phyloP scores from a whole-genome alignment of 2,888 invertebrate species.

The Macaria liturata region DNA sequence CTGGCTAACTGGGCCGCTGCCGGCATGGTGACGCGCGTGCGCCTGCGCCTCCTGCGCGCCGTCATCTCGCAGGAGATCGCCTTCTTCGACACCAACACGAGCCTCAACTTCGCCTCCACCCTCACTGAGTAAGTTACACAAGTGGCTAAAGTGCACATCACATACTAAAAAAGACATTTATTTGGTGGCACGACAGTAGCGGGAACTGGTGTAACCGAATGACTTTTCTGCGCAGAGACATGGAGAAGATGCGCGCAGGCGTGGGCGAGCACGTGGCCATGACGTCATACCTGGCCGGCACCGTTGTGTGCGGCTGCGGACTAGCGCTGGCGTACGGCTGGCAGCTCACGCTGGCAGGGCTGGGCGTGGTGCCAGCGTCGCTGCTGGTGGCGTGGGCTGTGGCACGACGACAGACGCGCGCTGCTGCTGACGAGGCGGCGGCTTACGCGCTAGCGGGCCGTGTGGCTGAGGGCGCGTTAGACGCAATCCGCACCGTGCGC shows the following conservation, averaged over 20 bases:
- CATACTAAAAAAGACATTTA: neutral
- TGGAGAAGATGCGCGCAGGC: slow-evolving; percentile 90
- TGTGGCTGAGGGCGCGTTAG: slow-evolving; percentile 89
- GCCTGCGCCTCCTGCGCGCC: slow-evolving; percentile 83
- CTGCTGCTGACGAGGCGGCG: slow-evolving; percentile 83
- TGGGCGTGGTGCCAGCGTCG: slow-evolving; percentile 86
- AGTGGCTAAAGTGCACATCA: neutral
- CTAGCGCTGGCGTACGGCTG: slow-evolving; percentile 91
- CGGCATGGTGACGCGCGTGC: slow-evolving; percentile 82
- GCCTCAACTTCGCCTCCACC: slow-evolving; percentile 87
- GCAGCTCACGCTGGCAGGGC: slow-evolving; percentile 91
- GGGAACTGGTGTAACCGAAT: neutral
- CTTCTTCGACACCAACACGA: slow-evolving; percentile 88
- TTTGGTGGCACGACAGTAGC: too few relatives aligned
- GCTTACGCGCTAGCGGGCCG: slow-evolving; percentile 89
- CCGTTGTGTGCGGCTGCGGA: slow-evolving; percentile 86
- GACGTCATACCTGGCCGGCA: slow-evolving; percentile 87
- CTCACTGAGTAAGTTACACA: slow-evolving; percentile 86
- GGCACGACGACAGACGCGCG: slow-evolving; percentile 76
- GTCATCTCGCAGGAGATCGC: slow-evolving; percentile 88
- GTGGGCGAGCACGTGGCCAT: slow-evolving; percentile 92
- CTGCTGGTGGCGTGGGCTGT: slow-evolving; percentile 3
- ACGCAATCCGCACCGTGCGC: slow-evolving; percentile 77
- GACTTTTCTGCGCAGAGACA: slow-evolving; percentile 78
- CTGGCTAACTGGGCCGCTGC: slow-evolving; percentile 81